Base-by-base conservation (phyloP, 2,888 invertebrate species). In the Lepidochitona cinerea region DNA sequence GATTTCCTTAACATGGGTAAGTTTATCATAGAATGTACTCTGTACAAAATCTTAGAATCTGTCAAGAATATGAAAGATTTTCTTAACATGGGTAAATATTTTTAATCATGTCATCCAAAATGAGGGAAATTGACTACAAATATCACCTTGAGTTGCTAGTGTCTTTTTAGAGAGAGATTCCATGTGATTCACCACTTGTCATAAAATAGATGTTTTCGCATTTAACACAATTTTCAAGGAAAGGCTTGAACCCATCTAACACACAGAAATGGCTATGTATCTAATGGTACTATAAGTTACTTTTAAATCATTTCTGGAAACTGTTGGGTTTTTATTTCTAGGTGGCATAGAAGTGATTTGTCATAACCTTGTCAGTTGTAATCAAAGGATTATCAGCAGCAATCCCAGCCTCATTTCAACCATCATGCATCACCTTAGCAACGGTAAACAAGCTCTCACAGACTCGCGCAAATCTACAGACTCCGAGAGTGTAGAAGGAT, bases 21-120 rank as follows among this genome's bases (percentile, higher is more conserved):
- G 87, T 49, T n/a, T n/a, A n/a, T n/a, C n/a, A n/a, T n/a, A n/a
- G n/a, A n/a, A n/a, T n/a, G n/a, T n/a, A n/a, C n/a, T n/a, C n/a
- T n/a, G n/a, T n/a, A 96, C 14, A 94, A 95, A 84, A 94, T 96
- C 7, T 91, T 97, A 66, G 95, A 96, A 87, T 94, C 94, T 54
- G 94, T 95, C 68, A 94, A 94, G 52, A 94, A 95, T 0, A 92
- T 97, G 6, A 92, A 93, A 68, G 93, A 94, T 18, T 97, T 97
- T 89, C 93, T 95, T 0, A 93, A 94, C 75, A 93, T 95, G 88
- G 96, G 89, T 89, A 75, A 80, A 86, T 49, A n/a, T n/a, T n/a
- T n/a, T n/a, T n/a, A n/a, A n/a, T n/a, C n/a, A n/a, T n/a, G n/a
- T n/a, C n/a, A n/a, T n/a, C n/a, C n/a, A n/a, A n/a, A n/a, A n/a